Percentiles rank a stretch among this genome's conserved stretches.
These are phyloP conservation scores for Bombycilla garrulus DNA, from an alignment of 2,113 vertebrate genomes.

Conservation along the genomic window DNA sequence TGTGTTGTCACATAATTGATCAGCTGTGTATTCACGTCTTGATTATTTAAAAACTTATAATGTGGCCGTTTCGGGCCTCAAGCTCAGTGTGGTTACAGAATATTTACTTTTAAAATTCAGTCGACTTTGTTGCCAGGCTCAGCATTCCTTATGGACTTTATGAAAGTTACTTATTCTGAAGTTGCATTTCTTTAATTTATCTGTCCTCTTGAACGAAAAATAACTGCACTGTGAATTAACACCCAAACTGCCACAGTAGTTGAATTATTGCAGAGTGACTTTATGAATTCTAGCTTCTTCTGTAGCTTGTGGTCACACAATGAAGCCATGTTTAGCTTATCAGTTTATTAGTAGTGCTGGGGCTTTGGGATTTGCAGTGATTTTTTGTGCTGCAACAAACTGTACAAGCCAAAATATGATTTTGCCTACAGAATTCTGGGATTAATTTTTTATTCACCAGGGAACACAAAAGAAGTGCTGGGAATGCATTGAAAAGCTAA, in stretches of 20 bases:
- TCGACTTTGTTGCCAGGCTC: background rate
- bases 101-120: background rate
- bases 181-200: background rate
- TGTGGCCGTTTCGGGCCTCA: background rate
- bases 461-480: background rate
- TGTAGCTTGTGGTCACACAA: background rate
- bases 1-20: background rate
- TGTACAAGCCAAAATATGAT: background rate
- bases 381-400: background rate
- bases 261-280: background rate
- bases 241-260: background rate
- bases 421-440: background rate
- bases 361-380: background rate
- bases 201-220: background rate
- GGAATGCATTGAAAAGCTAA: background rate
- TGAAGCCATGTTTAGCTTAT: background rate
- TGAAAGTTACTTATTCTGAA: background rate
- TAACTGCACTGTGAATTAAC: background rate
- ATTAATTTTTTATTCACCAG: background rate
- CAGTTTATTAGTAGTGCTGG: background rate
- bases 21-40: background rate
- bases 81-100: background rate
- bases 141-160: background rate
- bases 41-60: background rate
- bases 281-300: background rate